These are phyloP conservation scores for Petromus typicus DNA, from an alignment of 2,113 vertebrate species.

Conservation along the genomic window DNA sequence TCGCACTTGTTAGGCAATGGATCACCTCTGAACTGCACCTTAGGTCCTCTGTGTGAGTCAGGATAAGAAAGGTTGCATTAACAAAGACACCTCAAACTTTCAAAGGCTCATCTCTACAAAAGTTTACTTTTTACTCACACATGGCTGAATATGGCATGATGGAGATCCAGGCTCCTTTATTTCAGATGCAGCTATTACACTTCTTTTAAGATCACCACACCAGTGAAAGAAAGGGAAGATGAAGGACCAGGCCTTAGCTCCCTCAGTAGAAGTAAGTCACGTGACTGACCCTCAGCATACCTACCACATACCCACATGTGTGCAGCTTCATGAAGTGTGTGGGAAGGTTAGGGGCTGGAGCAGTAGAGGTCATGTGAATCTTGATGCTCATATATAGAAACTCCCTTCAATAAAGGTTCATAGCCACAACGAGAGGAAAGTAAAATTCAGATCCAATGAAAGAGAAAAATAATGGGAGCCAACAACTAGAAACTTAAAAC, in stretches of 20 bases:
- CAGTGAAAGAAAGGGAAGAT: not conserved
- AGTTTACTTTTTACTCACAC: not conserved
- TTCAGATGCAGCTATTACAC: not conserved
- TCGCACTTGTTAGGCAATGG: not conserved
- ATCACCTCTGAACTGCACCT: not conserved
- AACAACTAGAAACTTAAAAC: not conserved
- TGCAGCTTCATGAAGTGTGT: fast-evolving
- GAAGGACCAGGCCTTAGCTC: not conserved
- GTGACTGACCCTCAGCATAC: no score
- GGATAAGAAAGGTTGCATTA: not conserved
- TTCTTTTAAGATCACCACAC: not conserved
- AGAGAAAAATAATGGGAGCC: not conserved
- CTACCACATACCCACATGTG: not conserved
- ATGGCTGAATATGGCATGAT: not conserved
- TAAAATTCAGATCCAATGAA: not conserved
- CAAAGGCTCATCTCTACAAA: not conserved
- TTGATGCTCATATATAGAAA: not conserved
- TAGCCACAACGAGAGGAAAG: not conserved
- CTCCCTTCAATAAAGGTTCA: not conserved
- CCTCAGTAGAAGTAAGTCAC: no score
- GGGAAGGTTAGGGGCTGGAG: not conserved
- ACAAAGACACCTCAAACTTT: not conserved
- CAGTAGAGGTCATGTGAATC: not conserved
- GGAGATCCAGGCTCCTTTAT: no score
- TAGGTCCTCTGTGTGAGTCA: not conserved